Conservation (phyloP, 1,140 invertebrate species). For the Ylistrum balloti region DNA sequence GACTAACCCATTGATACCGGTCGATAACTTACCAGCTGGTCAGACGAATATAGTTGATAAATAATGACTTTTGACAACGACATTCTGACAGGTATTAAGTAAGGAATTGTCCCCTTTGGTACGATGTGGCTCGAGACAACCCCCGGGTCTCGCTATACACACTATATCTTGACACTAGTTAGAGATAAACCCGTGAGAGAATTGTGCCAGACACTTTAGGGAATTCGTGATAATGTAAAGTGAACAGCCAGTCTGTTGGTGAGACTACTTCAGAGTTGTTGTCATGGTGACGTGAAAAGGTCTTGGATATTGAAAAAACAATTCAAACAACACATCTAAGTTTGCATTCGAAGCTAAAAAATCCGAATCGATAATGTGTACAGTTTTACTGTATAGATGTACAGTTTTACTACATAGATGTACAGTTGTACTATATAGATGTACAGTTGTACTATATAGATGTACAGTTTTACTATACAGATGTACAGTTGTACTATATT, state of each 20-base stretch:
- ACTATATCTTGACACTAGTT: not conserved
- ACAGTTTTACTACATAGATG: too few species aligned
- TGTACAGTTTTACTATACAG: too few species aligned
- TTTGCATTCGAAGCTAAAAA: too few species aligned
- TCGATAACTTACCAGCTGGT: conserved; percentile 17
- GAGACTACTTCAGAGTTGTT: too few species aligned
- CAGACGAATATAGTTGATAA: conserved; percentile 31
- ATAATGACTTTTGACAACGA: not conserved
- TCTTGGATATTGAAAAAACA: too few species aligned
- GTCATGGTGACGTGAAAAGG: too few species aligned
- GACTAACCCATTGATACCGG: not conserved
- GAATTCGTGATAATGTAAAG: not conserved
- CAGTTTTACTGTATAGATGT: too few species aligned
- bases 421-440: too few species aligned
- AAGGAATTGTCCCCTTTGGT: not conserved
- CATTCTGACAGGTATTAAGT: not conserved
- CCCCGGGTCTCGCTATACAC: not conserved
- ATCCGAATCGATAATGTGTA: too few species aligned
- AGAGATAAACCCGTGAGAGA: not conserved
- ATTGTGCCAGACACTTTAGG: not conserved
- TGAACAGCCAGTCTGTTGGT: not conserved
- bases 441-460: too few species aligned
- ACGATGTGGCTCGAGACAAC: not conserved
- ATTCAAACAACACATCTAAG: too few species aligned
- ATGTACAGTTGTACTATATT: too few species aligned